Conservation (phyloP, 2,797 vertebrate species). For the Saxicola maurus region DNA sequence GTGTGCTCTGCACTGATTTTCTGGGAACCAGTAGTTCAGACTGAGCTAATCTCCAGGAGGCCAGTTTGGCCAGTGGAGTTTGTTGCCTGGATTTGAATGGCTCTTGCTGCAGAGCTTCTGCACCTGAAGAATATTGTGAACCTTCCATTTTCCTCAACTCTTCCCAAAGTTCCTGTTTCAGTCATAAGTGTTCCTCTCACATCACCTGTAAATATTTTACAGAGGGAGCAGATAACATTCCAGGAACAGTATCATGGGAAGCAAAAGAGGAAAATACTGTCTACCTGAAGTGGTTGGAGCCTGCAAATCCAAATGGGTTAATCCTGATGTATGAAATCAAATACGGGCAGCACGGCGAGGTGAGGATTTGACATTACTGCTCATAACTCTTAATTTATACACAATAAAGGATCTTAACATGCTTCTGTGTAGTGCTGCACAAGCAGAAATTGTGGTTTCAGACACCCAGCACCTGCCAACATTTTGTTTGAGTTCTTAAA, state of each 20-base stretch:
- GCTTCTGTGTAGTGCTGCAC: not conserved
- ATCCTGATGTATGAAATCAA: conserved; percentile 97
- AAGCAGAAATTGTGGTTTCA: not conserved
- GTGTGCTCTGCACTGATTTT: not conserved
- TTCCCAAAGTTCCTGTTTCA: not conserved
- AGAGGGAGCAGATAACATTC: conserved; percentile 95
- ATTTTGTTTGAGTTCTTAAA: not conserved
- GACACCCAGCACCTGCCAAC: not conserved
- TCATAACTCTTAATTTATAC: not conserved
- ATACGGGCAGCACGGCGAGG: conserved; percentile 86
- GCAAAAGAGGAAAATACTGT: conserved; percentile 83
- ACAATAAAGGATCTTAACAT: not conserved
- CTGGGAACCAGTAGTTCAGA: not conserved
- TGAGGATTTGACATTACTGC: conserved; percentile 59
- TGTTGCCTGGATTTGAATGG: not conserved
- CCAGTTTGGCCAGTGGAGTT: not conserved
- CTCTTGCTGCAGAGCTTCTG: not conserved
- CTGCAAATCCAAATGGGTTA: conserved; percentile 87
- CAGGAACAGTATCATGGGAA: conserved; percentile 83
- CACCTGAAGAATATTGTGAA: not conserved
- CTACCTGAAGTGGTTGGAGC: conserved; percentile 88
- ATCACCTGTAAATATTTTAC: conserved; percentile 25
- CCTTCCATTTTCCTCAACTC: not conserved
- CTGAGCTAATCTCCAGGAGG: not conserved
- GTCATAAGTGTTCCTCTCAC: not conserved